Base-by-base conservation (phyloP, 2,113 vertebrate genomes). In the Aphyosemion australe region DNA sequence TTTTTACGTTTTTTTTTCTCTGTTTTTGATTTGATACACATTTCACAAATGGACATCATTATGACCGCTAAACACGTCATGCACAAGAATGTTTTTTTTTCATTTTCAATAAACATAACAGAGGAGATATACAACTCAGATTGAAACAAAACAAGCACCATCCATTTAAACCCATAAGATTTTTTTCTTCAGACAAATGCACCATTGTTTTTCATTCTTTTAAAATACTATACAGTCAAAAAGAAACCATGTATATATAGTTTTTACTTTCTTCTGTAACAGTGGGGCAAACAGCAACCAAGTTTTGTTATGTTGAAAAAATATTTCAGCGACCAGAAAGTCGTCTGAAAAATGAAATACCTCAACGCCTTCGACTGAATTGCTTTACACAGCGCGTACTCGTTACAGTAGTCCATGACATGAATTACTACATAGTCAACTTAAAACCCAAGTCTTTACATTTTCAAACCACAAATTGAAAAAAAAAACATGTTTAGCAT, bases 41-140 rank as follows among this genome's bases (percentile, higher is more conserved):
- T 90, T 93, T 94, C 97, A 98, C 96, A 90, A 94, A 96, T 95
- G 86, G 96, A 97, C 95, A 97, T 95, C 87, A 94, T 91, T 95
- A 94, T 95, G 96, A 96, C 95, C 80, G 94, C 94, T 95, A 95
- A 94, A 96, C 94, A 94, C 94, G 94, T 93, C 96, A 98, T 98
- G 96, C 96, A 97, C 95, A 91, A 93, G 92, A 94, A 88, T 76
- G 76, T 87, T 89, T 81, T 81, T 87, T 88, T 87, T 90, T 87
- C 84, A 84, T 87, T 93, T 94, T 95, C 93, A 92, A 94, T 93
- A 93, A 96, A 97, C 95, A 95, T 92, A 96, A 96, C 94, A 93
- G 94, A 95, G 95, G 96, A 92, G 91, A 96, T 97, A 95, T 95
- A 98, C 95, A 98, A 92, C 92, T 93, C 90, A 93, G 92, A 94